Evolutionary conservation across 2,797 vertebrate genomes (phyloP).

Genomic region (Myripristis jacobus): DNA sequence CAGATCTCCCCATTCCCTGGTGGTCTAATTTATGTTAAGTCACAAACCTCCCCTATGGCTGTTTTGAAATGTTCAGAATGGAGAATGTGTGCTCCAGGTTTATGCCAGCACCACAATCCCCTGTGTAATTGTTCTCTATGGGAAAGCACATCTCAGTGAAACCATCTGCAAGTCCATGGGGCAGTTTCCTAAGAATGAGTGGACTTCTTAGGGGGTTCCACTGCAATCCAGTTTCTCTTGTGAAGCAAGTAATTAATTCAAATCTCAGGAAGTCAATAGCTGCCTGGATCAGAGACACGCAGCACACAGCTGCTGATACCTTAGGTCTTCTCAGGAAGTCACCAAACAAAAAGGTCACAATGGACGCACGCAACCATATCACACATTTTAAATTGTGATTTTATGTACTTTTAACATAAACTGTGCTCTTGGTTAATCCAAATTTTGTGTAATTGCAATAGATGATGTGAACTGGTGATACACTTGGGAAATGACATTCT

Average conservation of each 20-base stretch:
- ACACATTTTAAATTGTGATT: constrained; percentile 50
- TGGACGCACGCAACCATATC: constrained; percentile 61
- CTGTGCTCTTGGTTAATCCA: constrained; percentile 56
- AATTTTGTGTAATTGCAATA: constrained; percentile 14
- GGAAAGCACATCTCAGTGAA: constrained; percentile 86
- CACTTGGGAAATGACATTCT: constrained; percentile 53
- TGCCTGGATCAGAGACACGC: constrained; percentile 81
- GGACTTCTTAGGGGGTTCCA: constrained; percentile 85
- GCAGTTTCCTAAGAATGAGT: constrained; percentile 85
- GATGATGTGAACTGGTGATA: constrained; percentile 39
- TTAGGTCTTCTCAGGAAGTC: constrained; percentile 77
- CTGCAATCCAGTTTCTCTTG: constrained; percentile 84
- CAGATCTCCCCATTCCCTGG: constrained; percentile 86
- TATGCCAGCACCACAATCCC: constrained; percentile 83
- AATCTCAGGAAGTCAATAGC: constrained; percentile 86
- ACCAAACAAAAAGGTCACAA: constrained; percentile 69
- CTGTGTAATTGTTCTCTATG: constrained; percentile 88
- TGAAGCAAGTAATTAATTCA: constrained; percentile 89
- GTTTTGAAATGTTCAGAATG: constrained; percentile 87
- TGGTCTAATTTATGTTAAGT: constrained; percentile 93
- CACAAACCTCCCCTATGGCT: constrained; percentile 88
- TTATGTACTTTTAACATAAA: constrained; percentile 37
- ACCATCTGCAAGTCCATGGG: constrained; percentile 89
- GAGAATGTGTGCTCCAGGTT: constrained; percentile 83
- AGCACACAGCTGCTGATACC: constrained; percentile 82